Conservation (phyloP, 2,797 vertebrate genomes). For the Channallabes apus region DNA sequence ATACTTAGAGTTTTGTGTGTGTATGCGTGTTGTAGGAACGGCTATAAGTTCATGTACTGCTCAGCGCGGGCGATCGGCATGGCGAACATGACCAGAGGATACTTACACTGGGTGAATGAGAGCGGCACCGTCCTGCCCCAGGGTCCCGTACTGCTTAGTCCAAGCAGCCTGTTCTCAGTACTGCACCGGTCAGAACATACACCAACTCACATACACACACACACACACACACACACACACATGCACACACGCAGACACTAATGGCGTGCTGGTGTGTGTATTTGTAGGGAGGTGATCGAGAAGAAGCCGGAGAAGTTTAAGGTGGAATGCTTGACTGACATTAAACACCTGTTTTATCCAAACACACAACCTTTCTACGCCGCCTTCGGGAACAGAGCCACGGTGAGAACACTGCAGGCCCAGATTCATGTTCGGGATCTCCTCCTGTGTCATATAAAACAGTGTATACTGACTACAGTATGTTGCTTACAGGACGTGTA, state of each 20-base stretch:
- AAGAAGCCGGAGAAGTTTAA: constrained; percentile 99
- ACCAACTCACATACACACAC: constrained; percentile 19
- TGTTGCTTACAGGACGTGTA: constrained; percentile 84
- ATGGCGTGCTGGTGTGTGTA: constrained; percentile 41
- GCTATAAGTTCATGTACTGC: constrained; percentile 97
- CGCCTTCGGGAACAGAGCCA: constrained; percentile 94
- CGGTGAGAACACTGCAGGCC: constrained; percentile 71
- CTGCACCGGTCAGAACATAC: constrained; percentile 83
- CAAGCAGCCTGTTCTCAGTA: constrained; percentile 95
- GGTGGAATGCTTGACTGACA: constrained; percentile 95
- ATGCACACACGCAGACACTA: not conserved
- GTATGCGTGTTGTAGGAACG: constrained; percentile 82
- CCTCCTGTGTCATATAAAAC: too few species aligned
- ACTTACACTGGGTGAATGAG: constrained; percentile 97
- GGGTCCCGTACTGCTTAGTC: constrained; percentile 91
- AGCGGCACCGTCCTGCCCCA: constrained; percentile 92
- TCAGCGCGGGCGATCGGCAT: constrained; percentile 95
- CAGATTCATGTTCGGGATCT: not conserved
- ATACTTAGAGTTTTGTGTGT: constrained; percentile 7
- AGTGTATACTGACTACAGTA: not conserved
- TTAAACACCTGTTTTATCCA: constrained; percentile 92
- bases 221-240: constrained; percentile 12
- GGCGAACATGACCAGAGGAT: constrained; percentile 96
- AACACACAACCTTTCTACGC: constrained; percentile 95
- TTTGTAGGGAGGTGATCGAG: constrained; percentile 92